A percentile compares a stretch with the other conserved stretches of the same genome.
Evolutionary conservation across 2,888 invertebrate genomes (phyloP).

Genomic region (Ellobium chinense): DNA sequence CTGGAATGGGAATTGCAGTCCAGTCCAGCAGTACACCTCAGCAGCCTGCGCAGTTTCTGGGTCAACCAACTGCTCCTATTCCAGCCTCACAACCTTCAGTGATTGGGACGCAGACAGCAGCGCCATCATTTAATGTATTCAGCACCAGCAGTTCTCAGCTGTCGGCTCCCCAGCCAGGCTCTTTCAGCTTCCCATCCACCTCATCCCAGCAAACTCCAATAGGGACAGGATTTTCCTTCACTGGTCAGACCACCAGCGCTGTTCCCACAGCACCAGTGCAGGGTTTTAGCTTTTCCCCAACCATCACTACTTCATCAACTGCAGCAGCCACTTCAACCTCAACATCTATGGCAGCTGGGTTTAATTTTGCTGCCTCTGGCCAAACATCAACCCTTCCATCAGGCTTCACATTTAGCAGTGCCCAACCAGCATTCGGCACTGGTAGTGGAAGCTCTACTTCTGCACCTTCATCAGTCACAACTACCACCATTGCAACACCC

Average conservation of each 20-base stretch:
- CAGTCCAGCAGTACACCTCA: no score
- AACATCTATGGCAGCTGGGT: neutral
- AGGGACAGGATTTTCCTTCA: no score
- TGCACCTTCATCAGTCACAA: neutral
- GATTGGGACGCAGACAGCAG: no score
- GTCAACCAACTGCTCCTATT: no score
- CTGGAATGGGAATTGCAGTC: no score
- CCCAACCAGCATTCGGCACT: neutral
- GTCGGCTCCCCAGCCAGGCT: no score
- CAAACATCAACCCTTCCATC: neutral
- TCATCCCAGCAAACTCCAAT: no score
- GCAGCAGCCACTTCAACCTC: neutral
- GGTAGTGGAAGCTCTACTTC: neutral
- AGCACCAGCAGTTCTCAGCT: no score
- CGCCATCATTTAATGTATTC: no score
- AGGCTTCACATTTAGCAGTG: conserved; percentile 23
- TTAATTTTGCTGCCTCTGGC: conserved; percentile 17
- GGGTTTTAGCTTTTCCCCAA: neutral
- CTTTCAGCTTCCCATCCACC: no score
- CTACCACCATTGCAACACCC: neutral
- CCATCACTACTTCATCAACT: neutral
- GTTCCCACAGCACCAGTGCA: neutral
- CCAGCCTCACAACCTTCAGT: no score
- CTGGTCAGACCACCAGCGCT: neutral
- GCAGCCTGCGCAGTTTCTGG: no score